A percentile compares a stretch with the other conserved stretches of the same genome.
phyloP scores from a whole-genome alignment of 2,888 invertebrate species.

The Pelosia muscerda region DNA sequence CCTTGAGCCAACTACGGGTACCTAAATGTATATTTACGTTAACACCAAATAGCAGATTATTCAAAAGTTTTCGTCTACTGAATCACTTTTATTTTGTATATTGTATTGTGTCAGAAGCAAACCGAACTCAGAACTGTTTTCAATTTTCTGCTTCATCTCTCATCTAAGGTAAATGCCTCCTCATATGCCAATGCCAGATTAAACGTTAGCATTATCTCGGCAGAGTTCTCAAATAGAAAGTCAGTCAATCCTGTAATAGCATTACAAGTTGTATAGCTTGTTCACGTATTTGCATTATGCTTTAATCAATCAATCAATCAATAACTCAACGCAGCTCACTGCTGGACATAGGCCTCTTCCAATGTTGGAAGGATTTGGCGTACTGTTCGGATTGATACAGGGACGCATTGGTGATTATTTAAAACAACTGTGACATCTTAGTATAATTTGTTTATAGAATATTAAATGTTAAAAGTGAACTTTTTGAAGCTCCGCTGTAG shows the following conservation, averaged over 20 bases:
- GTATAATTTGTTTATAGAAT: too few species aligned
- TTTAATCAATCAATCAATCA: too few species aligned
- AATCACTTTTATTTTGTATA: background rate
- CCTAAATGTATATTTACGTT: background rate
- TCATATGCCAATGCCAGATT: slow-evolving; percentile 18
- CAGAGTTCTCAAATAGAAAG: slow-evolving; percentile 11
- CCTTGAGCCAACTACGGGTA: too few species aligned
- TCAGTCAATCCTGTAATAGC: slow-evolving; percentile 13
- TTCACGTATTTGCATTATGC: too few species aligned
- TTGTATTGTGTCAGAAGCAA: background rate
- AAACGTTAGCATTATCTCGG: slow-evolving; percentile 11
- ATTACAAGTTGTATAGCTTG: slow-evolving; percentile 3
- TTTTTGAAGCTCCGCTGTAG: too few species aligned
- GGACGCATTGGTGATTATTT: too few species aligned
- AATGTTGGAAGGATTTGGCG: too few species aligned
- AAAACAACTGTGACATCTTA: too few species aligned
- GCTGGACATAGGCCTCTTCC: too few species aligned
- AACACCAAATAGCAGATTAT: background rate
- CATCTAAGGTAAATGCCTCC: slow-evolving; percentile 13
- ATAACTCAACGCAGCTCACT: too few species aligned
- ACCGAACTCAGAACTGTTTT: background rate
- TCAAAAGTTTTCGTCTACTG: too few species aligned
- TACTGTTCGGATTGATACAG: too few species aligned
- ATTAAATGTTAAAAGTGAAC: background rate
- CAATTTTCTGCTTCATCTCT: slow-evolving; percentile 16